Base-by-base conservation (phyloP, 1,140 invertebrate genomes). In the Lethrus apterus region DNA sequence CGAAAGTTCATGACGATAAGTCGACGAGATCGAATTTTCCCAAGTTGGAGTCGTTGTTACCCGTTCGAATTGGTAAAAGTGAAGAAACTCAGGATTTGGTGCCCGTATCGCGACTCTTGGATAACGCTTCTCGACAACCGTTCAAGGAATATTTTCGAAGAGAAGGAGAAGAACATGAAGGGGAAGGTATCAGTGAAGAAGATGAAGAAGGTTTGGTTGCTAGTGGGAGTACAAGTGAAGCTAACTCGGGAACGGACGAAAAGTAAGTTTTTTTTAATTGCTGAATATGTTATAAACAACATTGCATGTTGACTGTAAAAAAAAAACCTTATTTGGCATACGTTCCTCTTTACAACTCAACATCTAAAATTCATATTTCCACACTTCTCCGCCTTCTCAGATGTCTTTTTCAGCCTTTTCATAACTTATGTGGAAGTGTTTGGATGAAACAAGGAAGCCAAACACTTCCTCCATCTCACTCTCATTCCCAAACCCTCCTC, bases 201-300 rank as follows among this genome's bases (percentile, higher is more conserved):
- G 84, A 89, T 52, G 81, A 84, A 57, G 85, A 88, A 61, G 82
- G 82, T 9, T 71, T 85, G 0, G 73, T 87, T 0, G 77, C 78
- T 18, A 79, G 77, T 26, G 74, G 74, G 8, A 82, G 79, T 18
- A 80, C 81, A 3, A 86, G 83, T 51, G 84, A 86, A 62, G 82
- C 80, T 46, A 86, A 87, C 57, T 86, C 83, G n/a, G 84, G 84
- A 34, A 86, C 83, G 41, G 84, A 88, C 64, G 82, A 84, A 62
- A 84, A 73, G 77, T 79, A 67, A 71, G 73, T 68, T 24, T 48
- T 36, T 4, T 13, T 46, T 3, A 17, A 18, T 21, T 34, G n/a
- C n/a, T n/a, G n/a, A 13, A 34, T 46, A 32, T 36, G 24, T 32
- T 11, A 35, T 18, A 38, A 17, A 32, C 10, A 20, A 29, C 23